Percentiles rank a stretch among this genome's conserved stretches.
Evolutionary conservation across 1,140 invertebrate species (phyloP).

Genomic region (Aleiodes sp.): DNA sequence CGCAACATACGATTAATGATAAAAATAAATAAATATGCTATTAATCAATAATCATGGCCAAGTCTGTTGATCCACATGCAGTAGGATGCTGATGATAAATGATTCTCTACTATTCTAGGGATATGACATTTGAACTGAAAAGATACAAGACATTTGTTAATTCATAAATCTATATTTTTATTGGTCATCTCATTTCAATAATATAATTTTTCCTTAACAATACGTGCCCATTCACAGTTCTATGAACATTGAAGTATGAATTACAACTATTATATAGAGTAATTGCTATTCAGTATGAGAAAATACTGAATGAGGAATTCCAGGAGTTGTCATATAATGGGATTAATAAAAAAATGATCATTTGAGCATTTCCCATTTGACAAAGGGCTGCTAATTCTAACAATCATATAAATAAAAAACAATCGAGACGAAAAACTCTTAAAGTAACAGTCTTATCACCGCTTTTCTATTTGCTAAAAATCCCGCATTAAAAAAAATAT

Average conservation of each 20-base stretch:
- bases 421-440: neutral
- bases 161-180: neutral
- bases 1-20: neutral
- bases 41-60: neutral
- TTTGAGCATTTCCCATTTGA: no score
- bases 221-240: neutral
- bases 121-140: neutral
- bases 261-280: neutral
- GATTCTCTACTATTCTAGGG: neutral
- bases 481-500: no score
- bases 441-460: constrained; percentile 4
- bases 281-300: neutral
- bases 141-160: neutral
- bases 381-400: no score
- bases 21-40: neutral
- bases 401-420: neutral
- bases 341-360: neutral
- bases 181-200: neutral
- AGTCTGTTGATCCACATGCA: no score
- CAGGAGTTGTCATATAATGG: neutral
- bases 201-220: neutral
- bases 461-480: neutral
- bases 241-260: no score
- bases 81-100: neutral
- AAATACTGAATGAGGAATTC: neutral